These are phyloP conservation scores for Dicyrtoma fusca DNA, from an alignment of 2,888 invertebrate genomes.

Conservation along the genomic window DNA sequence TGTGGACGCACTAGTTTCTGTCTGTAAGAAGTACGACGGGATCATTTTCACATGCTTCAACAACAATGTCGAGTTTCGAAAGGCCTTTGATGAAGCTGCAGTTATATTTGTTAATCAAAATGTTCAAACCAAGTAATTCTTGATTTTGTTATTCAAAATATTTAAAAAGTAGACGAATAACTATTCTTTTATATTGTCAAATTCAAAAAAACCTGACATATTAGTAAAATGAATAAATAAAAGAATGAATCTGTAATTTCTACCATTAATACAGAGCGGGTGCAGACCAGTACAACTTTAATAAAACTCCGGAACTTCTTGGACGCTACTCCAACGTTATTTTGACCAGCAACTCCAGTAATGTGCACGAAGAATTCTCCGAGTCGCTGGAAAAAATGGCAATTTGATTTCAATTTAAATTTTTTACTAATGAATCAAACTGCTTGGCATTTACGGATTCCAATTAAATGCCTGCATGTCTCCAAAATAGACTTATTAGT, in stretches of 20 bases:
- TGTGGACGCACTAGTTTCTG: constrained; percentile 7
- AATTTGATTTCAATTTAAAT: not conserved
- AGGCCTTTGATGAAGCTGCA: constrained; percentile 25
- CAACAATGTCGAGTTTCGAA: constrained; percentile 17
- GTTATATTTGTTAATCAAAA: constrained; percentile 19
- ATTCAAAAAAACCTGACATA: too few relatives aligned
- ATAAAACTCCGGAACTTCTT: constrained; percentile 20
- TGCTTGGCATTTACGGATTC: too few relatives aligned
- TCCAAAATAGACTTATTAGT: too few relatives aligned
- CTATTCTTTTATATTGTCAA: too few relatives aligned
- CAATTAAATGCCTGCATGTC: too few relatives aligned
- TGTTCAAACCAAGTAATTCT: constrained; percentile 12
- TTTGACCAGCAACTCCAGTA: not conserved
- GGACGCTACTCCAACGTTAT: constrained; percentile 9
- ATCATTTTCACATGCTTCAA: constrained; percentile 19
- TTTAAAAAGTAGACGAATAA: too few relatives aligned
- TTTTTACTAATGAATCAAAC: not conserved
- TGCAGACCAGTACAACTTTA: constrained; percentile 18
- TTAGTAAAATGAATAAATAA: not conserved
- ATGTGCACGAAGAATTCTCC: not conserved
- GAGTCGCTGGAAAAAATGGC: constrained; percentile 15
- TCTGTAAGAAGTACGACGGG: constrained; percentile 3
- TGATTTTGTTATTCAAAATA: too few relatives aligned
- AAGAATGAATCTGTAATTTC: too few relatives aligned
- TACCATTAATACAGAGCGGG: too few relatives aligned